Evolutionary conservation across 2,797 vertebrate genomes (phyloP).

Genomic region (Fistularia tabacaria): DNA sequence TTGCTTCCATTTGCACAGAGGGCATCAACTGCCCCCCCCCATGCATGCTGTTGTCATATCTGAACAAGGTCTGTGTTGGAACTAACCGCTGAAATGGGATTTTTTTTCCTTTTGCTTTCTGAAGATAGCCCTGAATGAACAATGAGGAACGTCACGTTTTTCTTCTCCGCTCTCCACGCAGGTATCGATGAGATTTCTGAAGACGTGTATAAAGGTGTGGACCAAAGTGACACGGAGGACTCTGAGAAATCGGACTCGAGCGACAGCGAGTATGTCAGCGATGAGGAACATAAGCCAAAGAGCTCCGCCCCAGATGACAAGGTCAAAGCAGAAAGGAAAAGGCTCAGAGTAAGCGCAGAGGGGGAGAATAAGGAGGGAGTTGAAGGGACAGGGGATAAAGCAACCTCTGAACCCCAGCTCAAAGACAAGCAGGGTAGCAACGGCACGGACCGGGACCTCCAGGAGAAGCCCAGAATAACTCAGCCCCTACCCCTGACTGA

Average conservation of each 20-base stretch:
- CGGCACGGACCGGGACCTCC: constrained; percentile 78
- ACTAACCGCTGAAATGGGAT: too few species aligned
- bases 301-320: constrained; percentile 81
- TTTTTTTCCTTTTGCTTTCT: neutral
- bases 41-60: too few species aligned
- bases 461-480: constrained; percentile 82
- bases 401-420: constrained; percentile 60
- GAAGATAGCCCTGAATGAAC: too few species aligned
- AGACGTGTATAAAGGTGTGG: constrained; percentile 88
- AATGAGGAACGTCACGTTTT: too few species aligned
- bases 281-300: constrained; percentile 91
- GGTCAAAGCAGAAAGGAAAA: constrained; percentile 85
- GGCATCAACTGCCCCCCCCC: too few species aligned
- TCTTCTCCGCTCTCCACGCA: constrained; percentile 46
- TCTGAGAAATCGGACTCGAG: constrained; percentile 96
- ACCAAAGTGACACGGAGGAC: constrained; percentile 94
- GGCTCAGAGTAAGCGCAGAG: constrained; percentile 72
- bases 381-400: constrained; percentile 68
- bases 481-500: constrained; percentile 75
- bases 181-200: constrained; percentile 97
- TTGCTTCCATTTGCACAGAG: too few species aligned
- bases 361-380: constrained; percentile 80
- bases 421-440: constrained; percentile 79
- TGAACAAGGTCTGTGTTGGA: too few species aligned
- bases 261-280: constrained; percentile 89